Percentiles rank a stretch among this genome's conserved stretches.
Conservation (phyloP, 2,888 invertebrate genomes). For the Luffia ferchaultella region DNA sequence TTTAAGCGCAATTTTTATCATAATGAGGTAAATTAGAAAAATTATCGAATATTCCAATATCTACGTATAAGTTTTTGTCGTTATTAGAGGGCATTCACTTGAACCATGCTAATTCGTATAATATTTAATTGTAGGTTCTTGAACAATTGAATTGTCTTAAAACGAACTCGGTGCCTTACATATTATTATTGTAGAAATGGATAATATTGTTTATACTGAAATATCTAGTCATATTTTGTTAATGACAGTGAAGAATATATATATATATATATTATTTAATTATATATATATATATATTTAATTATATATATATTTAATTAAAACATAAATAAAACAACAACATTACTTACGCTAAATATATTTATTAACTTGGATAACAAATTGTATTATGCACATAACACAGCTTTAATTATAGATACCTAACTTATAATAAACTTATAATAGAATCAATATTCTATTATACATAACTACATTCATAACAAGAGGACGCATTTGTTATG, state of each 20-base stretch:
- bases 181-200: not conserved
- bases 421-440: slow-evolving; percentile 1
- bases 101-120: too few relatives aligned
- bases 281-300: too few relatives aligned
- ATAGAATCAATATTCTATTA: slow-evolving; percentile 2
- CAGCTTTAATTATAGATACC: not conserved
- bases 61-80: too few relatives aligned
- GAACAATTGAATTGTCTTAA: too few relatives aligned
- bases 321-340: too few relatives aligned
- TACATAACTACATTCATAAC: slow-evolving; percentile 31
- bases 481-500: slow-evolving; percentile 58
- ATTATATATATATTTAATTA: too few relatives aligned
- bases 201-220: not conserved
- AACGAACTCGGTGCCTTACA: too few relatives aligned
- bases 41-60: too few relatives aligned
- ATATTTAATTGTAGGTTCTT: too few relatives aligned
- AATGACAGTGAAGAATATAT: not conserved
- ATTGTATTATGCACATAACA: not conserved
- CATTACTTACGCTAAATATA: not conserved
- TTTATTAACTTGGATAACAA: not conserved
- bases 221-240: not conserved
- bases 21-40: too few relatives aligned
- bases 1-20: too few relatives aligned
- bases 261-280: not conserved
- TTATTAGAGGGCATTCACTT: too few relatives aligned